Evolutionary conservation across 2,888 invertebrate genomes (phyloP).

Genomic region (Cyclophora albipunctata): DNA sequence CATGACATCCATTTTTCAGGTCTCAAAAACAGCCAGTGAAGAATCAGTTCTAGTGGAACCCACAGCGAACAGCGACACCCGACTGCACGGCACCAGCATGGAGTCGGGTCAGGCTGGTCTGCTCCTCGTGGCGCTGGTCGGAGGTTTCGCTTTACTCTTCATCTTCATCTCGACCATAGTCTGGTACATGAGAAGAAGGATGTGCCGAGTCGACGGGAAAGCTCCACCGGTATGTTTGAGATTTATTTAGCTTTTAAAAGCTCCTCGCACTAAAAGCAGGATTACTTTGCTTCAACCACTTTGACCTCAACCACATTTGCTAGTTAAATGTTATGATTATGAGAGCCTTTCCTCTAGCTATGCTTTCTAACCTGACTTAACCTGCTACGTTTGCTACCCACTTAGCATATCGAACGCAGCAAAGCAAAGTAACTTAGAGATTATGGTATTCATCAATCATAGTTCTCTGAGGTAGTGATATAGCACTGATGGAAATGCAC

Average conservation of each 20-base stretch:
- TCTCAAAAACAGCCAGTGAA: constrained; percentile 41
- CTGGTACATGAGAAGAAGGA: constrained; percentile 50
- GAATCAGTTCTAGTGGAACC: constrained; percentile 36
- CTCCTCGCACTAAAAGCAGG: neutral
- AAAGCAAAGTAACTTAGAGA: too few species aligned
- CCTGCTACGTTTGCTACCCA: too few species aligned
- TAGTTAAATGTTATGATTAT: too few species aligned
- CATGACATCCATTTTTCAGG: constrained; percentile 26
- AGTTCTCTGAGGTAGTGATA: too few species aligned
- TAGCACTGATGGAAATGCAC: too few species aligned
- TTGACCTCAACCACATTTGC: too few species aligned
- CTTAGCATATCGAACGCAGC: too few species aligned
- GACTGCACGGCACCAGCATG: constrained; percentile 31
- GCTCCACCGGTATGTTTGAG: constrained; percentile 51
- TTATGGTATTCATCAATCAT: too few species aligned
- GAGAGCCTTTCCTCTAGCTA: too few species aligned
- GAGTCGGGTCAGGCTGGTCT: constrained; percentile 31
- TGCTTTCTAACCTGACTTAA: too few species aligned
- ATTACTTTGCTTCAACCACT: too few species aligned
- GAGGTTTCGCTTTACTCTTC: constrained; percentile 46
- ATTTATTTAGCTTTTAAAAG: neutral
- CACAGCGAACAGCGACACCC: constrained; percentile 35
- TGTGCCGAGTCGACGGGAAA: constrained; percentile 57
- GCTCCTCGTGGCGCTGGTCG: constrained; percentile 37
- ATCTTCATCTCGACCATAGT: constrained; percentile 34